These are phyloP conservation scores for Microcebus ravelobensis DNA, from an alignment of 2,113 vertebrate genomes.

Conservation along the genomic window DNA sequence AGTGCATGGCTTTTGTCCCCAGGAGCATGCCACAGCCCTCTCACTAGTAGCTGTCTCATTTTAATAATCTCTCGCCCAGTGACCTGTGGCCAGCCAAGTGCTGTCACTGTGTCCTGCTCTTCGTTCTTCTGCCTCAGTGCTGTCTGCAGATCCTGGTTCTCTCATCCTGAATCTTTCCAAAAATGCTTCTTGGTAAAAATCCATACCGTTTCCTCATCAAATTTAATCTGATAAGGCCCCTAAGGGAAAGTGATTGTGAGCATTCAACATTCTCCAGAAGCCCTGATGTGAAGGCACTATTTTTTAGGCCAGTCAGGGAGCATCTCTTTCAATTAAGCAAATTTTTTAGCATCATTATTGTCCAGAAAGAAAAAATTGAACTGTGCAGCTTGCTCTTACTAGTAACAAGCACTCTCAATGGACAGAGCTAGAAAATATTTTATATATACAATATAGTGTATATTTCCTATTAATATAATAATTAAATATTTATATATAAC, in stretches of 20 bases:
- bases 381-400: not conserved
- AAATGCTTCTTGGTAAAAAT: not conserved
- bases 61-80: not conserved
- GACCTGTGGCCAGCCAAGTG: not conserved
- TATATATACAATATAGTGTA: not conserved
- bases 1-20: not conserved
- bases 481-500: not conserved
- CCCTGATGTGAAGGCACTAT: not conserved
- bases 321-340: not conserved
- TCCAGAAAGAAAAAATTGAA: not conserved
- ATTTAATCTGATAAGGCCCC: not conserved
- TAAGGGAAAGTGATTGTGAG: not conserved
- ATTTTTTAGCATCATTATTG: not conserved
- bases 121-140: not conserved
- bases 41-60: not conserved
- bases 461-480: not conserved
- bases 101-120: not conserved
- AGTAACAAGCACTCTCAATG: not conserved
- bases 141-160: not conserved
- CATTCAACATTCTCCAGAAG: not conserved
- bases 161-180: not conserved
- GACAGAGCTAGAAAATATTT: not conserved
- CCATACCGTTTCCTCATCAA: not conserved
- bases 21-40: not conserved
- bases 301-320: not conserved